Conservation (phyloP, 1,140 invertebrate species). For the Hypothenemus hampei region DNA sequence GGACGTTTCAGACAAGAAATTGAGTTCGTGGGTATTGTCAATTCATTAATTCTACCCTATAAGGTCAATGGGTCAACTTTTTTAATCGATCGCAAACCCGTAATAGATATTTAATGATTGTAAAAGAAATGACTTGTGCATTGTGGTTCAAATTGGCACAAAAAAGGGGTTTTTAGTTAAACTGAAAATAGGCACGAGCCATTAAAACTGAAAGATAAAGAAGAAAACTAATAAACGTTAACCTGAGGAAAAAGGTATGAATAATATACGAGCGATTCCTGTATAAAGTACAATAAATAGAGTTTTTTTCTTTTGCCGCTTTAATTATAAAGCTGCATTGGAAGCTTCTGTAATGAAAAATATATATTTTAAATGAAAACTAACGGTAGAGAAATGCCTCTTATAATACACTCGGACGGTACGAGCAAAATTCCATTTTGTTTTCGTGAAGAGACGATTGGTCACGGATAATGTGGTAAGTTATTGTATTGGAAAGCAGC, state of each 20-base stretch:
- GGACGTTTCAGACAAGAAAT: too few relatives aligned
- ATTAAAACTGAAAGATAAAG: not conserved
- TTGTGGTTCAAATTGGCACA: too few relatives aligned
- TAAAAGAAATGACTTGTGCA: too few relatives aligned
- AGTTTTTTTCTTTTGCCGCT: slow-evolving; percentile 4
- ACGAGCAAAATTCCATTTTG: slow-evolving; percentile 4
- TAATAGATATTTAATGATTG: too few relatives aligned
- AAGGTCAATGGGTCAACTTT: too few relatives aligned
- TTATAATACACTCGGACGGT: slow-evolving; percentile 2
- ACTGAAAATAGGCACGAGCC: not conserved
- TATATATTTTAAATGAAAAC: slow-evolving; percentile 8
- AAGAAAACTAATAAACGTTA: not conserved
- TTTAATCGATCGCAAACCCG: too few relatives aligned
- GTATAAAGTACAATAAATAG: slow-evolving; percentile 6
- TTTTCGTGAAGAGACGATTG: slow-evolving; percentile 3
- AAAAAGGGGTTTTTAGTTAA: too few relatives aligned
- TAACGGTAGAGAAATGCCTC: slow-evolving; percentile 11
- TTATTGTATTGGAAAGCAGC: not conserved
- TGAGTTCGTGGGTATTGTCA: too few relatives aligned
- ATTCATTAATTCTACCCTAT: too few relatives aligned
- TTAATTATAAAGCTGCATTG: slow-evolving; percentile 2
- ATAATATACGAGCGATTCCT: not conserved
- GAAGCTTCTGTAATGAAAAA: slow-evolving; percentile 8
- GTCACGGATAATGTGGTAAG: not conserved
- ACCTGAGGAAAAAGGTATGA: too few relatives aligned